Conservation (phyloP, 2,797 vertebrate genomes). For the Premnoplex brunnescens region DNA sequence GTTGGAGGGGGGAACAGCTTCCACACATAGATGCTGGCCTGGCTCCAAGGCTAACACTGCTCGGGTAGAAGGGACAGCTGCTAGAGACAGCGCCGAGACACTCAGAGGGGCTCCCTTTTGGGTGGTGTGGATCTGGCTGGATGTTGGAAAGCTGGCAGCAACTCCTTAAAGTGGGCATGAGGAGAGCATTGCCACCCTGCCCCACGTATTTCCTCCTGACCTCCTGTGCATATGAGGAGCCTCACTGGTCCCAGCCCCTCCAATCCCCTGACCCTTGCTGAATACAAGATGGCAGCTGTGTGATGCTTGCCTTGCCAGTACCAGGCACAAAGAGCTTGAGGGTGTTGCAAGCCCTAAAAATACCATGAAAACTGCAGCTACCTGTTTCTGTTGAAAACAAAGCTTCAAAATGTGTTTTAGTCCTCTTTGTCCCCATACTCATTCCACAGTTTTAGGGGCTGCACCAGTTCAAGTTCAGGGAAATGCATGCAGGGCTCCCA, state of each 20-base stretch:
- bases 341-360: background rate
- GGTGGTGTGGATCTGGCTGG: background rate
- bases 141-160: background rate
- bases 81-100: background rate
- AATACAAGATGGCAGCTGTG: background rate
- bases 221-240: rapidly evolving
- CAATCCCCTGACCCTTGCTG: rapidly evolving
- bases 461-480: background rate
- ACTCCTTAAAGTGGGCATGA: background rate
- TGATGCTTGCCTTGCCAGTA: background rate
- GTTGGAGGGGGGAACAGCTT: constrained; percentile 59
- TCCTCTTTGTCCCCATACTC: background rate
- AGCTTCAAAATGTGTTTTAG: background rate
- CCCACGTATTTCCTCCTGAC: background rate
- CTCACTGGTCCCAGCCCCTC: background rate
- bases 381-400: background rate
- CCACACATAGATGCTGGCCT: constrained; percentile 45
- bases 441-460: background rate
- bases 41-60: constrained; percentile 26
- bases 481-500: rapidly evolving
- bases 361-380: background rate
- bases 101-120: background rate
- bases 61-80: constrained; percentile 38
- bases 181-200: background rate
- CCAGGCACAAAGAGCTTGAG: background rate